Base-by-base conservation (phyloP, 2,113 vertebrate species). In the Montifringilla adamsi region DNA sequence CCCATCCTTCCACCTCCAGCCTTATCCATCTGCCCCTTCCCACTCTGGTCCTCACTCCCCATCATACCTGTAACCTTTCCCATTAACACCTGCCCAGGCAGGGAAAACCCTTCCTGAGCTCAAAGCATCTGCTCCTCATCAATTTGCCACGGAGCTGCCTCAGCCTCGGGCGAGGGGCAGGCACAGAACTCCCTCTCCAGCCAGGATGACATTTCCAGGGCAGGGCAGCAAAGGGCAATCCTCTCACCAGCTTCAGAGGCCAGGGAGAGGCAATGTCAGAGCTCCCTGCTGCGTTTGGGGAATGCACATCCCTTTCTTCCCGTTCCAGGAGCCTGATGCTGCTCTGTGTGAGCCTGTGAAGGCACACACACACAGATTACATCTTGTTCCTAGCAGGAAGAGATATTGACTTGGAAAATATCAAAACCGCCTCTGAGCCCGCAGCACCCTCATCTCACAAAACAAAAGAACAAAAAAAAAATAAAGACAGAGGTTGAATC, bases 321-420 rank as follows among this genome's bases (percentile, higher is more conserved):
- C 19, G 15, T 30, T 87, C 93, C 93, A 89, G 80, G 63, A 89
- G 52, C 50, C n/a, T 41, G 44, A 24, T 7, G 39, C 82, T 79
- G 81, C 77, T 91, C 87, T 52, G 78, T 13, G 56, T 3, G 11
- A 79, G 81, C 66, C 67, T 39, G 49, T 15, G 70, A 72, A 76
- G 11, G 11, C 47, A 30, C 24, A 41, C 13, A 28, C 72, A 47
- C 43, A 80, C 27, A 27, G 59, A 90, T 69, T 60, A 47, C 75
- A 95, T 94, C 95, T 95, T 96, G 89, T 87, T 95, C 93, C 73
- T 93, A 87, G 90, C 93, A 90, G 95, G 95, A 81, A 96, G 89
- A 88, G 92, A 95, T 96, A 91, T 91, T 96, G 97, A 95, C 96
- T 97, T 63, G 89, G 85, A 97, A 96, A 95, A 97, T 90, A 97